Evolutionary conservation across 1,140 invertebrate species (phyloP).

Genomic region (Pseudomyrmex pallidus): DNA sequence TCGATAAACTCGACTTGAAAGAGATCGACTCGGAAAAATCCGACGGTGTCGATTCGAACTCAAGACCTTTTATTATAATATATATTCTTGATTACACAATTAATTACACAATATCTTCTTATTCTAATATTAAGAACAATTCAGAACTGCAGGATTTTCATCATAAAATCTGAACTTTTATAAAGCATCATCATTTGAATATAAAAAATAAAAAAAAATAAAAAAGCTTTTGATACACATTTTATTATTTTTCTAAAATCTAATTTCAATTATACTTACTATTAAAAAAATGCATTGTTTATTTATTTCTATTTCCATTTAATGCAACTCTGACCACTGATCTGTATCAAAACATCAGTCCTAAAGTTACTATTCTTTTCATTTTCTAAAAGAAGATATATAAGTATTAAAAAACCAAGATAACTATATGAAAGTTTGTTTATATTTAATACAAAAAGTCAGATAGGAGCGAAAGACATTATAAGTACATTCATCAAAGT

Average conservation of each 20-base stretch:
- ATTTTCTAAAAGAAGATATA: slow-evolving; percentile 35
- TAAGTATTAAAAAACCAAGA: neutral
- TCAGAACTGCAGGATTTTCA: slow-evolving; percentile 39
- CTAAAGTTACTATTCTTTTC: no score
- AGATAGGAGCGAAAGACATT: slow-evolving; percentile 82
- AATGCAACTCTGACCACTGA: no score
- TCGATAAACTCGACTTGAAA: no score
- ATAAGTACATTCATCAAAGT: slow-evolving; percentile 67
- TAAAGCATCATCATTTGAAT: slow-evolving; percentile 17
- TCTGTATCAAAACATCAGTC: no score
- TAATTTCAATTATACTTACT: no score
- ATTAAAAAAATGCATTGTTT: no score
- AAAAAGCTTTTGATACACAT: no score
- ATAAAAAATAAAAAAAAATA: neutral
- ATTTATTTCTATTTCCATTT: no score
- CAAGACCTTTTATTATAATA: neutral
- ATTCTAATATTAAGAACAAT: neutral
- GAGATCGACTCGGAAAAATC: no score
- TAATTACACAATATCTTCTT: no score
- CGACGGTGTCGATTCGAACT: no score
- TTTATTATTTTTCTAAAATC: no score
- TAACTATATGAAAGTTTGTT: neutral
- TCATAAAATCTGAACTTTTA: slow-evolving; percentile 6
- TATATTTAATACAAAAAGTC: slow-evolving; percentile 45
- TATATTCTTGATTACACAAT: neutral